Evolutionary conservation across 30 jellyfish, hydroid and myxozoan species (phyloP).

Genomic region (Aurelia aurita complex sp. Pacific): DNA sequence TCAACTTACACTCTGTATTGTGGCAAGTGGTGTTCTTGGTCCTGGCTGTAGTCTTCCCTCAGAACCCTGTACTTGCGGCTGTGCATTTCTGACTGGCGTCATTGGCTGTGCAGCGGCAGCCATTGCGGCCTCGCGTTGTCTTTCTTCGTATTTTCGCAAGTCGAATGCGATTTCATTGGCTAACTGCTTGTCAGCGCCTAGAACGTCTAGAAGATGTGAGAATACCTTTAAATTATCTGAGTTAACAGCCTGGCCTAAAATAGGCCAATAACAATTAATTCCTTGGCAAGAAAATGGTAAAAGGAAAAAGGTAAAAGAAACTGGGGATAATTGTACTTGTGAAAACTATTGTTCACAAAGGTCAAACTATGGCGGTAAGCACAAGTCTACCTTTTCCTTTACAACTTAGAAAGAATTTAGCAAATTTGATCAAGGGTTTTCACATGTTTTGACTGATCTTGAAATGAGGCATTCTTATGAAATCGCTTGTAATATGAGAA

Average conservation of each 20-base stretch:
- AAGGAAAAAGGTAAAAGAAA: no score
- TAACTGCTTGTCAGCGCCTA: slow-evolving; percentile 37
- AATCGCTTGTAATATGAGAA: no score
- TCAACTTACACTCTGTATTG: slow-evolving; percentile 2
- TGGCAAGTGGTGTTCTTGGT: slow-evolving; percentile 26
- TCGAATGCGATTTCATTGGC: slow-evolving; percentile 44
- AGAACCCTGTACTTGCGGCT: background rate
- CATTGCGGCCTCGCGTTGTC: slow-evolving; percentile 13
- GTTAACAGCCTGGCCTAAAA: background rate
- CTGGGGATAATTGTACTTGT: no score
- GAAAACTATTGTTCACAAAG: no score
- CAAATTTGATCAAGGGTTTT: no score
- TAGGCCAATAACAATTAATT: background rate
- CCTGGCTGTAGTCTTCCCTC: background rate
- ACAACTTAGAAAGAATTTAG: no score
- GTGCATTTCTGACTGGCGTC: slow-evolving; percentile 26
- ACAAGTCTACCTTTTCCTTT: no score
- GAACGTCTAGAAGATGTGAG: slow-evolving; percentile 15
- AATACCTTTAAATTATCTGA: background rate
- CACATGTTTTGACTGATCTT: no score
- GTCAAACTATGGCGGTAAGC: no score
- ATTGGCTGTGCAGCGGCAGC: background rate
- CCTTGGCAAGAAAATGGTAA: no score
- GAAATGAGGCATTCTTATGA: no score
- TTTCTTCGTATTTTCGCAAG: slow-evolving; percentile 27